Evolutionary conservation across 1,140 invertebrate species (phyloP), one percentile per base, ranked within the genome.

Genomic region (Pygmarrhopalites habei): DNA sequence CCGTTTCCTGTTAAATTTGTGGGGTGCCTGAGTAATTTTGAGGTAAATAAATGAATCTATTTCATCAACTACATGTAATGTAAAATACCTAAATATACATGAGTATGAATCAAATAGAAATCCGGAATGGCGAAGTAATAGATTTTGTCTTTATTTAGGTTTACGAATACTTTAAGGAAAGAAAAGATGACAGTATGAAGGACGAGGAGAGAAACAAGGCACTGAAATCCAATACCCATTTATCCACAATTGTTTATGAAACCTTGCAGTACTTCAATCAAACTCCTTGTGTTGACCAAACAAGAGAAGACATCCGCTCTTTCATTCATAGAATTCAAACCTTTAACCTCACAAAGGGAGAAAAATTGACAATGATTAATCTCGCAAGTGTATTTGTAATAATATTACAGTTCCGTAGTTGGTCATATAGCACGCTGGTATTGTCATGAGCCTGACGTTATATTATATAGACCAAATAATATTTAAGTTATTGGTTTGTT

Each of bases 241-340:
- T 70, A 49, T 56, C 62, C 5, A 70, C 68, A 15, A 21, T 70
- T 2, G 64, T 62, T 2, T 67, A 70, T 49, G 59, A 70, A 39
- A 60, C 65, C 12, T 39, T 67, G 15, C 59, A 66, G 39, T 70
- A 64, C 39, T 61, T 70, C 0, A 62, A 70, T 29, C 7, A 46
- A 7, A 55, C 68, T 1, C 60, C 68, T 2, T 65, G 62, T 35
- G 44, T 47, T 1, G 17, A 5, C 23, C 68, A 70, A 47, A 63
- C 21, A 17, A 12, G 29, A 15, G 56, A 65, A 26, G 28, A 15
- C 1, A 64, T 70, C 23, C 19, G 17, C 1, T 21, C 35, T 21
- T 67, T 67, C 47, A 17, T 70, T 2, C 19, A 46, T 5, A 41
- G 49, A 60, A 46, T 67, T 2, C 39, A 62, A 30, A 58, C 56